These are phyloP conservation scores for Cheilosia variabilis DNA, from an alignment of 2,888 invertebrate species.

Conservation along the genomic window DNA sequence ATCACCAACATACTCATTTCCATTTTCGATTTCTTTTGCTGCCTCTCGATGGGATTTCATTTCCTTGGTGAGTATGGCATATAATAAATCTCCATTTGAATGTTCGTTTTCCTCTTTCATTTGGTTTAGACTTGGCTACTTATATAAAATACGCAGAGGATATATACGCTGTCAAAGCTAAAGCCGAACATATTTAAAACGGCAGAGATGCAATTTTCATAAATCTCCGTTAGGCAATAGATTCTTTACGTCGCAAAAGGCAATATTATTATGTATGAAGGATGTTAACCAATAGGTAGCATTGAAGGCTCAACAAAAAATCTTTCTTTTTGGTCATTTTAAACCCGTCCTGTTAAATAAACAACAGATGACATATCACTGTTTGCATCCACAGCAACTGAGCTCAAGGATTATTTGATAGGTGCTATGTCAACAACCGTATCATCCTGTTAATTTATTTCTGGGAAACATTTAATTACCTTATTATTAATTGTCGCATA, in stretches of 20 bases:
- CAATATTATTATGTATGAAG: neutral
- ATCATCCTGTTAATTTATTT: slow-evolving; percentile 48
- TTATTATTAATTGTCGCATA: slow-evolving; percentile 29
- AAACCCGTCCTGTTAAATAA: slow-evolving; percentile 13
- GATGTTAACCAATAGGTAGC: neutral
- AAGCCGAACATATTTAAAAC: slow-evolving; percentile 41
- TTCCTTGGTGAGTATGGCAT: slow-evolving; percentile 43
- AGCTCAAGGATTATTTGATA: slow-evolving; percentile 41
- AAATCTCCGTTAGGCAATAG: slow-evolving; percentile 49
- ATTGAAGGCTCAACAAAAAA: slow-evolving; percentile 13
- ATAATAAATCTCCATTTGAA: slow-evolving; percentile 62
- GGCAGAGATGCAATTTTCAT: slow-evolving; percentile 61
- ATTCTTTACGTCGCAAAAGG: slow-evolving; percentile 5
- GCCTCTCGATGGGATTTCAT: slow-evolving; percentile 48
- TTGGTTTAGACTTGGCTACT: slow-evolving; percentile 23
- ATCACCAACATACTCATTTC: slow-evolving; percentile 44
- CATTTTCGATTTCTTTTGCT: slow-evolving; percentile 51
- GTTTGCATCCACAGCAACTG: slow-evolving; percentile 19
- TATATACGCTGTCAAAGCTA: slow-evolving; percentile 53
- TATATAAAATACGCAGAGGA: slow-evolving; percentile 41
- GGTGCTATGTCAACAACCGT: slow-evolving; percentile 35
- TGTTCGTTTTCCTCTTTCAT: slow-evolving; percentile 7
- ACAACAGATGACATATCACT: slow-evolving; percentile 38
- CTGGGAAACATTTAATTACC: slow-evolving; percentile 41
- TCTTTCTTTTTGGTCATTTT: slow-evolving; percentile 9